These are phyloP conservation scores for Nephrotoma guestfalica DNA, from an alignment of 2,888 invertebrate genomes.

Conservation along the genomic window DNA sequence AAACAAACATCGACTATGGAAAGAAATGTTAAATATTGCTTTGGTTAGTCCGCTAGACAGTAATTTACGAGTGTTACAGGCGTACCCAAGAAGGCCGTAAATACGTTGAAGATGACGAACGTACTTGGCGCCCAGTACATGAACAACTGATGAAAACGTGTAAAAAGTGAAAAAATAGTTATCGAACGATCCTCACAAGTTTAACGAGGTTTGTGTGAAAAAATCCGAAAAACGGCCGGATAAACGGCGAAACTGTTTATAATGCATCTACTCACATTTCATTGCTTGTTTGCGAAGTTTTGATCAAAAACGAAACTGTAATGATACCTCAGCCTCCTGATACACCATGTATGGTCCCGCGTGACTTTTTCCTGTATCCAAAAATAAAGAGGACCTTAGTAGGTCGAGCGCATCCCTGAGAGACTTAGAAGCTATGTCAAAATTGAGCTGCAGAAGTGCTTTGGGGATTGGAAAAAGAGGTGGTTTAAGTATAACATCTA, in stretches of 20 bases:
- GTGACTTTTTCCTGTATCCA: too few relatives aligned
- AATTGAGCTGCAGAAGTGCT: neutral
- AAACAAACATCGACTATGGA: too few relatives aligned
- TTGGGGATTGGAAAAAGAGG: neutral
- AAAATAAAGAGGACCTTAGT: too few relatives aligned
- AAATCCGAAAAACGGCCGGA: neutral
- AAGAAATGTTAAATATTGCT: neutral
- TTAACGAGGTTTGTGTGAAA: too few relatives aligned
- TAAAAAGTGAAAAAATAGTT: neutral
- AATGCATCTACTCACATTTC: too few relatives aligned
- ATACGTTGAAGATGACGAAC: neutral
- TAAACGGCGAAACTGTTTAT: too few relatives aligned
- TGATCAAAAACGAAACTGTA: too few relatives aligned
- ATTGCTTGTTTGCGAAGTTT: too few relatives aligned
- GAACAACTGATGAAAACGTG: neutral
- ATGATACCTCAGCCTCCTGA: too few relatives aligned
- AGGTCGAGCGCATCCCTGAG: neutral
- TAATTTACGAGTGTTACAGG: neutral
- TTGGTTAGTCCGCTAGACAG: neutral
- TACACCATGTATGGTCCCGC: too few relatives aligned
- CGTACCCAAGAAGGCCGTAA: neutral
- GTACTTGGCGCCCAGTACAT: conserved; percentile 2
- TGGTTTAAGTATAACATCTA: neutral
- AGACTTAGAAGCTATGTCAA: neutral
- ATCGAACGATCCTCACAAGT: neutral